Evolutionary conservation across 2,888 invertebrate genomes (phyloP).

Genomic region (Mimachlamys varia): DNA sequence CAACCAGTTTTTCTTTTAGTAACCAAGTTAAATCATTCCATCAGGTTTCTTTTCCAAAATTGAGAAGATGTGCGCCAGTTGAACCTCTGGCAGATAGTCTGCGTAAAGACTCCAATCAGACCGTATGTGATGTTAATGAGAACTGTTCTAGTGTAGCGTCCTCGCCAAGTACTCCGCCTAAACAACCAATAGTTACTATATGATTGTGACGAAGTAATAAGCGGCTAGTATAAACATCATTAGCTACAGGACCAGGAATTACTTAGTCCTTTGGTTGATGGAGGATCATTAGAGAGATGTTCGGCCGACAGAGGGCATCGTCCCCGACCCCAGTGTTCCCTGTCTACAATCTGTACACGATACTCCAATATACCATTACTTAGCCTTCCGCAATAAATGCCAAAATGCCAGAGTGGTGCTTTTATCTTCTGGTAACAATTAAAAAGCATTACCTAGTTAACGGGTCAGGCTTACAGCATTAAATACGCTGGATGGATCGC

Average conservation of each 20-base stretch:
- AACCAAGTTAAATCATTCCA: no score
- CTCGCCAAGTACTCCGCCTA: neutral
- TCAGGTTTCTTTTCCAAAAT: no score
- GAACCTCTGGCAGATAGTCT: no score
- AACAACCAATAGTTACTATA: neutral
- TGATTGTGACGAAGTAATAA: neutral
- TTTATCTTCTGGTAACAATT: neutral
- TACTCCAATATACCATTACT: neutral
- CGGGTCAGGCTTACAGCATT: conserved; percentile 19
- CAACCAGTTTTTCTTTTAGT: no score
- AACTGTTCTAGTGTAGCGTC: neutral
- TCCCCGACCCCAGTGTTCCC: neutral
- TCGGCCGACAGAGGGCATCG: neutral
- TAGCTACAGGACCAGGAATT: neutral
- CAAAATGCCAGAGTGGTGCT: neutral
- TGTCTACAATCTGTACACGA: neutral
- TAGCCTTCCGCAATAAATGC: neutral
- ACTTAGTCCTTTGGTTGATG: neutral
- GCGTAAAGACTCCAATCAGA: no score
- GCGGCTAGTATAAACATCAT: neutral
- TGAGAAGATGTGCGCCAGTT: no score
- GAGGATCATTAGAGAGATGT: neutral
- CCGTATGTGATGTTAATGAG: no score
- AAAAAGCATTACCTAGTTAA: conserved; percentile 19
- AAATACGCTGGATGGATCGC: neutral